A percentile compares a stretch with the other conserved stretches of the same genome.
Conservation (phyloP, 2,888 invertebrate species). For the Rhodophaea formosa region DNA sequence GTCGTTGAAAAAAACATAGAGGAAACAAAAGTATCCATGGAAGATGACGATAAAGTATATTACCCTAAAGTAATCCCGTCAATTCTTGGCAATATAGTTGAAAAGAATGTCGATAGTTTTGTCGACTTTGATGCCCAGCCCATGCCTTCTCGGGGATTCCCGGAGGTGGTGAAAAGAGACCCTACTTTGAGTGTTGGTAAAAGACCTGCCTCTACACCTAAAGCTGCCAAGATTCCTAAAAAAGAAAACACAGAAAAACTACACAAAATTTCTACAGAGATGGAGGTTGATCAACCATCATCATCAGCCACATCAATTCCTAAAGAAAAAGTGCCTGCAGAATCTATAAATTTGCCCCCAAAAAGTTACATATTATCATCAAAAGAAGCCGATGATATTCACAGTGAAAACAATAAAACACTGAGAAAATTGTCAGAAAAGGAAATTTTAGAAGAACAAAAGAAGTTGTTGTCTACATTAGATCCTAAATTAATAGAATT, state of each 20-base stretch:
- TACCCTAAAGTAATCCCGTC: conserved; percentile 68
- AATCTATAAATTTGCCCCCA: conserved; percentile 41
- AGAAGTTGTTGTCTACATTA: conserved; percentile 82
- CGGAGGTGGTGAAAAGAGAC: conserved; percentile 67
- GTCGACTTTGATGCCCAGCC: conserved; percentile 38
- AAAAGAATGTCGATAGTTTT: conserved; percentile 59
- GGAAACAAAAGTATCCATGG: conserved; percentile 28
- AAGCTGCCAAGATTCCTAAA: conserved; percentile 36
- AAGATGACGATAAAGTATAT: conserved; percentile 68
- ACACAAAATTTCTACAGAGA: conserved; percentile 28
- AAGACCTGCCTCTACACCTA: conserved; percentile 73
- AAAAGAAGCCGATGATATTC: conserved; percentile 82
- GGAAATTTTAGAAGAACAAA: conserved; percentile 88
- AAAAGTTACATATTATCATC: conserved; percentile 75
- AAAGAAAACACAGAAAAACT: conserved; percentile 14
- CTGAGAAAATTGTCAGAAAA: conserved; percentile 85
- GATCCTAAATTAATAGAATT: conserved; percentile 86
- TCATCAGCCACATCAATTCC: conserved; percentile 23
- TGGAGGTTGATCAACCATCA: conserved; percentile 52
- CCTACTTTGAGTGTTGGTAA: conserved; percentile 60
- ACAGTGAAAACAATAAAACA: conserved; percentile 86
- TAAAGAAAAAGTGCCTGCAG: conserved; percentile 29
- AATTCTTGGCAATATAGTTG: conserved; percentile 80
- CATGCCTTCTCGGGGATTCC: conserved; percentile 74
- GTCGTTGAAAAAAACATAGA: conserved; percentile 58